Evolutionary conservation across 2,888 invertebrate genomes (phyloP), one percentile per base, ranked within the genome.

Genomic region (Mythimna loreyi): DNA sequence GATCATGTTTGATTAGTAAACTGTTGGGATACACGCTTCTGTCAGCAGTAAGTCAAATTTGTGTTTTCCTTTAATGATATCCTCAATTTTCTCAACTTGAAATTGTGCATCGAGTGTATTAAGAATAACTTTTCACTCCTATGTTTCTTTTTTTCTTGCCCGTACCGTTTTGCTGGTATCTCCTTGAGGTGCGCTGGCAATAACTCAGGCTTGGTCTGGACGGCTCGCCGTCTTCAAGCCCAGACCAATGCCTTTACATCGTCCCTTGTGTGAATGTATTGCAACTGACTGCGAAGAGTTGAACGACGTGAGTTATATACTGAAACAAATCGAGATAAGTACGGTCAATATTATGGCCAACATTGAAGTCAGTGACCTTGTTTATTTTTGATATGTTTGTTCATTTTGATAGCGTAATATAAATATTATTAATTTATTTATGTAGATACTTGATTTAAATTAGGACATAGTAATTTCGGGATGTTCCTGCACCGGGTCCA

Each of bases 1-100:
- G 96, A 1, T 95, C 96, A 2, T 91, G 85, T 59, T 80, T 87
- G 0, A 87, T 85, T 11, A 96, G 79, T n/a, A 60, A 0, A 75
- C 53, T 1, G 81, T 40, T 52, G 74, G 78, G 0, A 77, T 40
- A 57, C 78, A 84, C 1, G 86, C 86, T 85, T 92, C 92, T 19
- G 86, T 30, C 2, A 92, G 13, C 4, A 92, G 9, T 13, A 92
- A 57, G 80, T 92, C 92, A 67, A 89, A 90, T 13, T 85, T 72
- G 0, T 74, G 66, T 16, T 80, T 83, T 5, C 86, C 75, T n/a
- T 78, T 64, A 0, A 90, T 62, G 6, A 91, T 19, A 2, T 81
- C 69, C 67, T 87, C 78, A 0, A 91, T 70, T 62, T 82, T 80
- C 30, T 81, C 69, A 0, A 71, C 63, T 36, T 82, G 64, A 0